phyloP scores from a whole-genome alignment of 2,113 vertebrate species.

The Daphoenositta chrysoptera region DNA sequence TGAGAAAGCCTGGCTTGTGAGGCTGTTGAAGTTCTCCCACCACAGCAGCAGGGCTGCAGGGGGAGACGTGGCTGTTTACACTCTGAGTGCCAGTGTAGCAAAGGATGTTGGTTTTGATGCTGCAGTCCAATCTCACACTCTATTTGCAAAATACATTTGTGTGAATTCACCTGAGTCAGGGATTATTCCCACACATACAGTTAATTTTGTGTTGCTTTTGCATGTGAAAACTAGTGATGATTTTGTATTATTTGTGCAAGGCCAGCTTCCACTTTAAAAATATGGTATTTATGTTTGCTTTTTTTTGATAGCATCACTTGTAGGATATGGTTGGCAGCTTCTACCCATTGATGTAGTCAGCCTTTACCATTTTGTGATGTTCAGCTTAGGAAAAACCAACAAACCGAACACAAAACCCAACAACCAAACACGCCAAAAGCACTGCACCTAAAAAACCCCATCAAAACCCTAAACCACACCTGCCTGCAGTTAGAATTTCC shows the following conservation, averaged over 20 bases:
- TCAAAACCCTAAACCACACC: background rate
- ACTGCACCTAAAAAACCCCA: accelerated
- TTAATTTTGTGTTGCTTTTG: background rate
- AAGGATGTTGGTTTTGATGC: background rate
- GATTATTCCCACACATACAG: background rate
- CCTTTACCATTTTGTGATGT: background rate
- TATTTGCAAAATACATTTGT: background rate
- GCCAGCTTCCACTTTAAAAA: background rate
- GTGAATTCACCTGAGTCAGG: background rate
- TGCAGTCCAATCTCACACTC: background rate
- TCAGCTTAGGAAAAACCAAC: background rate
- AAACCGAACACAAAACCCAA: background rate
- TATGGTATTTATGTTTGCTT: background rate
- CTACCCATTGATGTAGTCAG: background rate
- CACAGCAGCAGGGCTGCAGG: background rate
- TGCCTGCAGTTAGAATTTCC: background rate
- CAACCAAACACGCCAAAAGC: background rate
- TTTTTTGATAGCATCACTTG: background rate
- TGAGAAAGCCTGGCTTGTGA: background rate
- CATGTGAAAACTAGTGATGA: background rate
- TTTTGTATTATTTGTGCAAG: background rate
- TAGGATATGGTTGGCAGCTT: background rate
- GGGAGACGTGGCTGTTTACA: background rate
- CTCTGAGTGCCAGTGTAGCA: background rate
- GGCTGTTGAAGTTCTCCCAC: background rate